Base-by-base conservation (phyloP, 1,140 invertebrate genomes). In the Anthonomus grandis region DNA sequence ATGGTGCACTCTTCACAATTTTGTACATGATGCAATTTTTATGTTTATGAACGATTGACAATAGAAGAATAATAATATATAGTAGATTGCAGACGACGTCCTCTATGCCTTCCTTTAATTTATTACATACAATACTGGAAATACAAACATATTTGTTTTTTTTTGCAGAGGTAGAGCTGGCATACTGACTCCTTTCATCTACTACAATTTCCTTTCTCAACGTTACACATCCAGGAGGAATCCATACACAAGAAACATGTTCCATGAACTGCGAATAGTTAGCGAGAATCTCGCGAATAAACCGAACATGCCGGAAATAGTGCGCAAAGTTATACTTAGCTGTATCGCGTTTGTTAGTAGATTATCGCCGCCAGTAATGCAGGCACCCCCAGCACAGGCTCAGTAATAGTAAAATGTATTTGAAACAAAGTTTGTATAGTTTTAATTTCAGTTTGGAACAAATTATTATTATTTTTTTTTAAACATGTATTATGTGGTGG, bases 181-280 rank as follows among this genome's bases (percentile, higher is more conserved):
- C 46, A 73, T 96, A 15, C 76, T 97, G 59, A 89, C 93, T 25
- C 93, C 93, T 27, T 89, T 97, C 71, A 82, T 96, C 42, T 98
- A 97, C 77, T 97, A 96, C 75, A 91, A 95, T 68, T 98, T 98
- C 75, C 76, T 98, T 54, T 83, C 84, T 37, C 75, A 95, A 66
- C 85, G 95, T 42, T 94, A 97, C 75, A 77, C 86, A 27, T 97
- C 94, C 4, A 83, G 91, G 52, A 86, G 95, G 65, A 98, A 98
- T 82, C 94, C 94, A 0, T 95, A 94, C 76, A 95, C 91, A 18
- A 85, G 92, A 59, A 91, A 89, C 62, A 86, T 93, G 71, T 95
- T 95, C 76, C 78, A 80, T 48, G 92, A 95, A 73, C 70, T 92
- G 49, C 79, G 87, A 31, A 68, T 84, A 36, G 68, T 78, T 4